Percentiles rank a stretch among this genome's conserved stretches.
phyloP scores from a whole-genome alignment of 2,113 vertebrate genomes.

The Columba livia region DNA sequence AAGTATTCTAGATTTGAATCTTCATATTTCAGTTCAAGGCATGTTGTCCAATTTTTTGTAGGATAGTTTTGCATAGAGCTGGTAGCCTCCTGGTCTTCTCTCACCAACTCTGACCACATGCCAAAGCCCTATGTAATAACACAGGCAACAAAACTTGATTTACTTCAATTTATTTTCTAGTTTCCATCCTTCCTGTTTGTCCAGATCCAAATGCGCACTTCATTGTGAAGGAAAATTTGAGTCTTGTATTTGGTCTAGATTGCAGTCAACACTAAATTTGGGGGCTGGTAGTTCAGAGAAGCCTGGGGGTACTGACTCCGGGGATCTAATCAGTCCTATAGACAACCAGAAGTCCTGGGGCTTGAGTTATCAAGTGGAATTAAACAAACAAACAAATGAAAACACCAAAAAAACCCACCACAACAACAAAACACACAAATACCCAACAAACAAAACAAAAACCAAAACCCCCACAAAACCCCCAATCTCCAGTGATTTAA shows the following conservation, averaged over 20 bases:
- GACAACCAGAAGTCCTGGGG: background rate
- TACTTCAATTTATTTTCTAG: background rate
- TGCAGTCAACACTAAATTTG: background rate
- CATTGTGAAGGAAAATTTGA: background rate
- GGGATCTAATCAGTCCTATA: background rate
- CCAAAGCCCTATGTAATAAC: background rate
- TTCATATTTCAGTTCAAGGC: background rate
- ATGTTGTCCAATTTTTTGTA: background rate
- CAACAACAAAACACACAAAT: too few species aligned
- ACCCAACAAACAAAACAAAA: too few species aligned
- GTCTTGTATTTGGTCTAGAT: rapidly evolving
- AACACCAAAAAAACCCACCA: background rate
- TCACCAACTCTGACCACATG: rapidly evolving
- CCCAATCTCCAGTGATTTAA: background rate
- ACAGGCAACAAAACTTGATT: background rate
- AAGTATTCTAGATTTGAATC: background rate
- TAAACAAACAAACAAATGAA: too few species aligned
- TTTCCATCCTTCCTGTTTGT: background rate
- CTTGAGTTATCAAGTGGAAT: background rate
- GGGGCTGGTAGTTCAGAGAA: background rate
- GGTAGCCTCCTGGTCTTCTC: background rate
- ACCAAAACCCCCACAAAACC: background rate
- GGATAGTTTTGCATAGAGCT: background rate
- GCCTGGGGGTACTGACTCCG: background rate
- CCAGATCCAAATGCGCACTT: background rate